Evolutionary conservation across 2,113 vertebrate species (phyloP).

Genomic region (Aptenodytes patagonicus): DNA sequence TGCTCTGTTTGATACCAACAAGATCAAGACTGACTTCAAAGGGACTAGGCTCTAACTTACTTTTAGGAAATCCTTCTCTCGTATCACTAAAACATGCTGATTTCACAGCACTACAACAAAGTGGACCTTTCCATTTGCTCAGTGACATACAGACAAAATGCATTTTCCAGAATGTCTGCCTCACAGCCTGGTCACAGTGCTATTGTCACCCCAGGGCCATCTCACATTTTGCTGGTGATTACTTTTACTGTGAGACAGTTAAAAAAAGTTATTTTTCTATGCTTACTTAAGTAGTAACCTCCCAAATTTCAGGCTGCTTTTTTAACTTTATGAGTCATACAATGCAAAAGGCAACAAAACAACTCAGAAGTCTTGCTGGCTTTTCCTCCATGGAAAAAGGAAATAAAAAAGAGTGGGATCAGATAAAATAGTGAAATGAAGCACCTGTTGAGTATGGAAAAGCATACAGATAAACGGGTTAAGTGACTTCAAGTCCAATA

Average conservation of each 20-base stretch:
- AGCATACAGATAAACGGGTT: neutral
- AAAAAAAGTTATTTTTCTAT: neutral
- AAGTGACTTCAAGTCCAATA: neutral
- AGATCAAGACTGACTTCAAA: neutral
- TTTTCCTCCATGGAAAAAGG: neutral
- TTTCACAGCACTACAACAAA: neutral
- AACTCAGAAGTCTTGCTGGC: neutral
- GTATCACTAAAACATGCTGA: neutral
- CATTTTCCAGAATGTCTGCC: neutral
- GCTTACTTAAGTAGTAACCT: neutral
- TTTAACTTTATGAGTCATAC: constrained; percentile 38
- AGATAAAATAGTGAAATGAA: neutral
- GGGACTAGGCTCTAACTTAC: neutral
- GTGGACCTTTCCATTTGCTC: neutral
- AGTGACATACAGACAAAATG: neutral
- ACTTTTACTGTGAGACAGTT: neutral
- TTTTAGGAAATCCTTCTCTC: neutral
- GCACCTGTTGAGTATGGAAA: neutral
- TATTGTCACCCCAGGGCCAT: neutral
- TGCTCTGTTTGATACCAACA: neutral
- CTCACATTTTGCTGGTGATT: constrained; percentile 1
- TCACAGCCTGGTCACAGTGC: neutral
- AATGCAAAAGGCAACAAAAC: constrained; percentile 11
- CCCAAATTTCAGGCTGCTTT: constrained; percentile 15
- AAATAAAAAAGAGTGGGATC: neutral